A percentile compares a stretch with the other conserved stretches of the same genome.
Conservation (phyloP, 1,140 invertebrate genomes). For the Sminthurinus signatus region DNA sequence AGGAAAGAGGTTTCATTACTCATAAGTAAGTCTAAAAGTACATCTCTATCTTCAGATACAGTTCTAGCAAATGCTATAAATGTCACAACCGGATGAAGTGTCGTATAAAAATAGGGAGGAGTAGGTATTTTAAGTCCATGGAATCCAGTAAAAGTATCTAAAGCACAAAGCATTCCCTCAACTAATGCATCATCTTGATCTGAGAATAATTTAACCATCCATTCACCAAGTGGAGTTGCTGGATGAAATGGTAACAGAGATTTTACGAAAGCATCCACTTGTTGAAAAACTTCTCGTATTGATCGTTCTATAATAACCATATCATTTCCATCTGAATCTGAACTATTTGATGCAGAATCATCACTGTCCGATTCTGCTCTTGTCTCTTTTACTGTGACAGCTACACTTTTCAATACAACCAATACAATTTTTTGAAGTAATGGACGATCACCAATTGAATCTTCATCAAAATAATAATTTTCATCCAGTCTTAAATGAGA, state of each 20-base stretch:
- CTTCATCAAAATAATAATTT: slow-evolving; percentile 12
- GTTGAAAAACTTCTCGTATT: slow-evolving; percentile 64
- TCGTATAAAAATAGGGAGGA: slow-evolving; percentile 62
- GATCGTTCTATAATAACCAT: slow-evolving; percentile 80
- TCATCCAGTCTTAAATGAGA: slow-evolving; percentile 15
- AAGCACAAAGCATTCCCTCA: slow-evolving; percentile 84
- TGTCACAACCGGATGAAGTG: slow-evolving; percentile 59
- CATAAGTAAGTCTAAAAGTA: slow-evolving; percentile 76
- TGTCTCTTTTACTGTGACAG: slow-evolving; percentile 82
- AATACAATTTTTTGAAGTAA: slow-evolving; percentile 76
- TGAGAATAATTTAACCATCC: slow-evolving; percentile 77
- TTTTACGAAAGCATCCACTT: slow-evolving; percentile 75
- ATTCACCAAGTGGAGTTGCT: slow-evolving; percentile 76
- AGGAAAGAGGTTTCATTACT: slow-evolving; percentile 88
- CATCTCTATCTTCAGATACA: slow-evolving; percentile 72
- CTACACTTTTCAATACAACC: slow-evolving; percentile 76
- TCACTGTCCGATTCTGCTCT: slow-evolving; percentile 47
- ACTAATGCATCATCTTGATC: slow-evolving; percentile 86
- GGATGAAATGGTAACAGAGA: slow-evolving; percentile 74
- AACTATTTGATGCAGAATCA: slow-evolving; percentile 50
- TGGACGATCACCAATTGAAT: slow-evolving; percentile 51
- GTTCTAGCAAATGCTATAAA: slow-evolving; percentile 77
- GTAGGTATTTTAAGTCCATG: slow-evolving; percentile 63
- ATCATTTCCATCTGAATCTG: slow-evolving; percentile 59
- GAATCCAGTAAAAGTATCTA: slow-evolving; percentile 77